A percentile compares a stretch with the other conserved stretches of the same genome.
phyloP scores from a whole-genome alignment of 2,888 invertebrate genomes.

The Marasmarcha lunaedactyla region DNA sequence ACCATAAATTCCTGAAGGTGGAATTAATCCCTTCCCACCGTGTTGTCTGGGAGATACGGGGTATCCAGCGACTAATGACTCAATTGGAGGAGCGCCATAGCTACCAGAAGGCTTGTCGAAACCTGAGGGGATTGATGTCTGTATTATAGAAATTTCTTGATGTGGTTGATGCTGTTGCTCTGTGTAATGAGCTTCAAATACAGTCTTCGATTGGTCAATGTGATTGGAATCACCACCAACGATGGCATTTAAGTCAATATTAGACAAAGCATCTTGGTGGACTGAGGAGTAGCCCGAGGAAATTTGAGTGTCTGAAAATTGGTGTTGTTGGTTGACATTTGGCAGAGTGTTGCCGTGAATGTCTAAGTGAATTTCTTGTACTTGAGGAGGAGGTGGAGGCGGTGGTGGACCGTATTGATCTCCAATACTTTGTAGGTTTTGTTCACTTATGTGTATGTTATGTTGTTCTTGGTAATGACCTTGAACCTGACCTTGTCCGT shows the following conservation, averaged over 20 bases:
- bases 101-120: slow-evolving; percentile 22
- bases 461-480: slow-evolving; percentile 24
- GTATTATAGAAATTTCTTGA: slow-evolving; percentile 25
- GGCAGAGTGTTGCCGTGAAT: slow-evolving; percentile 32
- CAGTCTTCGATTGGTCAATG: slow-evolving; percentile 59
- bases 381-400: slow-evolving; percentile 27
- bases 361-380: slow-evolving; percentile 34
- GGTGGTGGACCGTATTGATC: slow-evolving; percentile 42
- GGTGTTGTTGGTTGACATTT: slow-evolving; percentile 22
- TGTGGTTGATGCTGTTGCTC: slow-evolving; percentile 33
- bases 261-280: slow-evolving; percentile 54
- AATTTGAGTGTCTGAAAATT: slow-evolving; percentile 38
- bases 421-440: slow-evolving; percentile 19
- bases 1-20: slow-evolving; percentile 73
- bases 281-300: slow-evolving; percentile 50
- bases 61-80: slow-evolving; percentile 50
- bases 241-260: slow-evolving; percentile 49
- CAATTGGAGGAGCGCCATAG: slow-evolving; percentile 52
- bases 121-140: slow-evolving; percentile 23
- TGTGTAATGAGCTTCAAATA: slow-evolving; percentile 63
- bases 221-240: slow-evolving; percentile 58
- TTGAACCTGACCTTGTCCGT: slow-evolving; percentile 14
- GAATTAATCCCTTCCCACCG: slow-evolving; percentile 64
- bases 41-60: slow-evolving; percentile 44
- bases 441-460: slow-evolving; percentile 1